Base-by-base conservation (phyloP, 53 echinoderm and acorn worm genomes). In the Echinometra lucunter region DNA sequence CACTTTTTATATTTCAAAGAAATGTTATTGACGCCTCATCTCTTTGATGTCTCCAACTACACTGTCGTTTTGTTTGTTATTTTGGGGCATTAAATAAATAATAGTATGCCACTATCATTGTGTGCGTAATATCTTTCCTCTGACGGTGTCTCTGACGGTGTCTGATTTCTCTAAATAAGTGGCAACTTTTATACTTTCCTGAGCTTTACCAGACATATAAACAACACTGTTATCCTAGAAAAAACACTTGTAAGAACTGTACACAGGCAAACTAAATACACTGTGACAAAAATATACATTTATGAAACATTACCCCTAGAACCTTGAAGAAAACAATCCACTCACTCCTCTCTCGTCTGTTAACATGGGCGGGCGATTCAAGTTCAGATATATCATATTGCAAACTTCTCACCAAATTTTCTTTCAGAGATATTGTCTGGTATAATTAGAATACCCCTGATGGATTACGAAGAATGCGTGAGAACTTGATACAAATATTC, bases 351-450 rank as follows among this genome's bases (percentile, higher is more conserved):
- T 49, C 49, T 49, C 49, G 30, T 49, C 27, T 85, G n/a, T 6
- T 85, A 47, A 81, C 81, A 44, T 23, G 44, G 42, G 32, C 72
- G 81, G 81, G 6, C 81, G 47, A 47, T 53, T 85, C 85, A 47
- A 45, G 85, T 85, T 27, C 49, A 85, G 49, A n/a, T 47, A 49
- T 85, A 85, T 85, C 85, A 85, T 45, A 49, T 85, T 85, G 49
- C 85, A 85, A 85, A 85, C n/a, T 85, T 85, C 85, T 47, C 85
- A 49, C 85, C 85, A 85, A 85, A 49, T 47, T 85, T 45, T 85
- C 27, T 49, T 85, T 10, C 81, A 49, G 28, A 49, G 49, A 35
- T 85, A 85, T 85, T 85, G 85, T 85, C 85, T 85, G 85, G 13
- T 28, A 49, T 85, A 85, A n/a, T 49, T n/a, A 2, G 45, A 47